These are phyloP conservation scores for Hucho hucho DNA, from an alignment of 2,113 vertebrate genomes.

Conservation along the genomic window DNA sequence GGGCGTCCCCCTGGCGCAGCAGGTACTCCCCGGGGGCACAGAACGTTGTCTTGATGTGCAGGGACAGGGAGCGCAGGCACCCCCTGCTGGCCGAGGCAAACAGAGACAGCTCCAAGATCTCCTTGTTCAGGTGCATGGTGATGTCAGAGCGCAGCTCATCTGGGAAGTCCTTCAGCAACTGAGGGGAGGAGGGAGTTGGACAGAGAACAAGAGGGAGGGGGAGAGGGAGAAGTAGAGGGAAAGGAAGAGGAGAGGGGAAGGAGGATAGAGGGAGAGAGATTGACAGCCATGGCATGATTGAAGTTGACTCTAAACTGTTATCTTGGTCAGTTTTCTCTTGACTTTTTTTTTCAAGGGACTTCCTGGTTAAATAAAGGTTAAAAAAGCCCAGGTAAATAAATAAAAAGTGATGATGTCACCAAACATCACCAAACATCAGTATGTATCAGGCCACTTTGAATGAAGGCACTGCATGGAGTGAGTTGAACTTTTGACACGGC, in stretches of 20 bases:
- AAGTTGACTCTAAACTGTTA: no score
- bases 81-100: constrained; percentile 94
- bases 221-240: constrained; percentile 17
- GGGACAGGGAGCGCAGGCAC: constrained; percentile 93
- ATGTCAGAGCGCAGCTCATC: constrained; percentile 97
- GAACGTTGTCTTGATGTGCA: constrained; percentile 98
- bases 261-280: not conserved
- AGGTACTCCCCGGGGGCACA: constrained; percentile 97
- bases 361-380: no score
- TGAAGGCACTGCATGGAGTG: no score
- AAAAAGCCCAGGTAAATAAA: no score
- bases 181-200: constrained; percentile 38
- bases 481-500: no score
- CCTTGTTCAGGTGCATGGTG: constrained; percentile 98
- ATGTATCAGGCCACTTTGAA: no score
- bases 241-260: not conserved
- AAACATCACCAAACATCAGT: no score
- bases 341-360: no score
- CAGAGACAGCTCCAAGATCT: constrained; percentile 93
- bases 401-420: no score
- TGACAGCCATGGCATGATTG: not conserved
- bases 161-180: constrained; percentile 97
- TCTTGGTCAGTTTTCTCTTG: no score
- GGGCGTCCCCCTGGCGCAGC: constrained; percentile 93
- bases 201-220: constrained; percentile 21